Evolutionary conservation across 2,888 invertebrate genomes (phyloP), one percentile per base, ranked within the genome.

Genomic region (Steinernema hermaphroditum): DNA sequence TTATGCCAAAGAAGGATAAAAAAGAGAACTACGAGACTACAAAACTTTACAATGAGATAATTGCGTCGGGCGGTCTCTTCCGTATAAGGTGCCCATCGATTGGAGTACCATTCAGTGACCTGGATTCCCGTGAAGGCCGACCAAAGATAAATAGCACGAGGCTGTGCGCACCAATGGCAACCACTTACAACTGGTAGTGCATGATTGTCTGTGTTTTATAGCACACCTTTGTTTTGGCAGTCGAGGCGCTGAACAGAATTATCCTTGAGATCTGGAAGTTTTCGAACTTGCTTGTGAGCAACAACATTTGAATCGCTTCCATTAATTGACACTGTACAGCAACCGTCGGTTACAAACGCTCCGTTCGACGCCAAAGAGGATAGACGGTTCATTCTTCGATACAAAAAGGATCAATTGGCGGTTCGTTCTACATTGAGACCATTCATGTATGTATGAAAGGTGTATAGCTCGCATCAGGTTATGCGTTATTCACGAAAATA

Each of bases 41-140:
- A 37, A 37, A 37, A 37, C 37, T 37, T 37, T 37, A 37, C 37
- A 37, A 12, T 37, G 37, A 37, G 37, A 37, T 37, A 37, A 37
- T 37, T 37, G 37, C 6, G 12, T 8, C 37, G 12, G 37, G 12
- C 6, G 37, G 37, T 37, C 37, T n/a, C 37, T 37, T 37, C 37
- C 37, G 37, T 8, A 37, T 37, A 37, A 37, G 37, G 37, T 37
- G 37, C 37, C 4, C 62, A 62, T 62, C 29, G 62, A 62, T 62
- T 32, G 62, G 27, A 29, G 62, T 16, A 27, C 62, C 62, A 62
- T 32, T 62, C 27, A 14, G 62, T 62, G 62, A 62, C 62, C 62
- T 62, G 62, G 29, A 32, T 62, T 62, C 62, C 2, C 62, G 62
- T 62, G 62, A 62, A 62, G 62, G 62, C 27, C 62, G 62, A 29